phyloP scores from a whole-genome alignment of 2,113 vertebrate genomes.

The Oryzias curvinotus region DNA sequence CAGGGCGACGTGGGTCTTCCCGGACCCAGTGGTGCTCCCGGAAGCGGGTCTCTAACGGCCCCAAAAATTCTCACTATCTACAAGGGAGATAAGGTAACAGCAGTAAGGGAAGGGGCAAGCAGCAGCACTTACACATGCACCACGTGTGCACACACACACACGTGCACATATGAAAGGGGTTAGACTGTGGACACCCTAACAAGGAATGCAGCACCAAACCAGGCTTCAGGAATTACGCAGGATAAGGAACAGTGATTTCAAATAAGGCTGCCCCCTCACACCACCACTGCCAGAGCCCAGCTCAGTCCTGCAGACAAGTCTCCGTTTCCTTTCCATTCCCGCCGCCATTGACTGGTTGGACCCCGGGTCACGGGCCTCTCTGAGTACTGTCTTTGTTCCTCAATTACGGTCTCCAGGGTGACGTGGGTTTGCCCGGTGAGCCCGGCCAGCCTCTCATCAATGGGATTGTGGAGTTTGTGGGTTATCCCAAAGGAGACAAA shows the following conservation, averaged over 20 bases:
- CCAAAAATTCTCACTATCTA: constrained; percentile 74
- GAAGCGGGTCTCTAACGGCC: constrained; percentile 59
- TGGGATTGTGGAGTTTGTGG: constrained; percentile 85
- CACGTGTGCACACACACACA: constrained; percentile 1
- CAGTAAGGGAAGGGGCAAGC: constrained; percentile 46
- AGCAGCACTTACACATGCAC: constrained; percentile 13
- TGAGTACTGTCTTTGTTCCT: constrained; percentile 63
- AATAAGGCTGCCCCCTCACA: constrained; percentile 1
- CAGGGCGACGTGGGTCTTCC: constrained; percentile 79
- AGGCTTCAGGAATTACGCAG: constrained; percentile 2
- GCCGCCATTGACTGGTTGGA: neutral
- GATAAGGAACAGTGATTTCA: constrained; percentile 61
- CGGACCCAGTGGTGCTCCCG: constrained; percentile 74
- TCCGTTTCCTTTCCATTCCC: neutral
- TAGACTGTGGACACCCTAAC: neutral
- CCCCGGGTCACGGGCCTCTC: constrained; percentile 1
- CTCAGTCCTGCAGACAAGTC: too few species aligned
- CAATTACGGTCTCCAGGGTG: constrained; percentile 80
- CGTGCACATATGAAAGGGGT: constrained; percentile 18
- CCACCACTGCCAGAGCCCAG: neutral
- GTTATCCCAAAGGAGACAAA: constrained; percentile 87
- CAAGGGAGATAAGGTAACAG: constrained; percentile 83
- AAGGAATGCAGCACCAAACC: neutral
- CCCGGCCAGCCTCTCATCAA: constrained; percentile 85
- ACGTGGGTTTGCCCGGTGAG: constrained; percentile 84